phyloP scores from a whole-genome alignment of 1,140 invertebrate genomes.

The Laodelphax striatellus region DNA sequence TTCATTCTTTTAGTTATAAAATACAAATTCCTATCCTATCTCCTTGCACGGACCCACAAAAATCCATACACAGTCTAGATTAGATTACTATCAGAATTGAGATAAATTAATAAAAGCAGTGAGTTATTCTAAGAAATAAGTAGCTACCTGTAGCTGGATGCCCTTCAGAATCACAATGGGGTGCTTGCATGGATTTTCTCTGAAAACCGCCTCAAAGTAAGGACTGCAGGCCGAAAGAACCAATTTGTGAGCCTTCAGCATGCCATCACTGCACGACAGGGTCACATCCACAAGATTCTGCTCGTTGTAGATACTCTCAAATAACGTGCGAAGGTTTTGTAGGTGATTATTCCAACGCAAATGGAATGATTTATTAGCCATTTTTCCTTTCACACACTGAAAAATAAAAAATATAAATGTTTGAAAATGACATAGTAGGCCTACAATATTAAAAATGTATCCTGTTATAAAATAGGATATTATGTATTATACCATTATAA shows the following conservation, averaged over 20 bases:
- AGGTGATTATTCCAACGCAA: slow-evolving; percentile 47
- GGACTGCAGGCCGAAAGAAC: slow-evolving; percentile 39
- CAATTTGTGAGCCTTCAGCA: slow-evolving; percentile 37
- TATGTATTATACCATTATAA: too few relatives aligned
- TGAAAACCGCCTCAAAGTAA: slow-evolving; percentile 32
- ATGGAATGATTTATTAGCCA: slow-evolving; percentile 20
- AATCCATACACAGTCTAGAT: too few relatives aligned
- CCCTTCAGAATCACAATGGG: slow-evolving; percentile 41
- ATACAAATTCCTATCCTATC: too few relatives aligned
- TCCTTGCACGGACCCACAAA: too few relatives aligned
- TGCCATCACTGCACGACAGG: slow-evolving; percentile 42
- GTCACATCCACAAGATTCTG: slow-evolving; percentile 50
- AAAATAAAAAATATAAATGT: too few relatives aligned
- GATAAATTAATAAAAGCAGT: too few relatives aligned
- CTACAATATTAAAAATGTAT: too few relatives aligned
- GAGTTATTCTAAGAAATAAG: too few relatives aligned
- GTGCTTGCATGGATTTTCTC: slow-evolving; percentile 41
- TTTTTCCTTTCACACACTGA: neutral
- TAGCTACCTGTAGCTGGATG: slow-evolving; percentile 21
- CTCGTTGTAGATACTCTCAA: slow-evolving; percentile 39
- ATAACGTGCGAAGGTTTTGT: slow-evolving; percentile 39
- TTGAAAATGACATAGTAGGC: too few relatives aligned
- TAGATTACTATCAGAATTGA: too few relatives aligned
- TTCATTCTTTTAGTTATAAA: too few relatives aligned
- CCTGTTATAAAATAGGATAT: too few relatives aligned